Percentiles rank a stretch among this genome's conserved stretches.
These are phyloP conservation scores for Lepus americanus DNA, from an alignment of 2,113 vertebrate genomes.

Conservation along the genomic window DNA sequence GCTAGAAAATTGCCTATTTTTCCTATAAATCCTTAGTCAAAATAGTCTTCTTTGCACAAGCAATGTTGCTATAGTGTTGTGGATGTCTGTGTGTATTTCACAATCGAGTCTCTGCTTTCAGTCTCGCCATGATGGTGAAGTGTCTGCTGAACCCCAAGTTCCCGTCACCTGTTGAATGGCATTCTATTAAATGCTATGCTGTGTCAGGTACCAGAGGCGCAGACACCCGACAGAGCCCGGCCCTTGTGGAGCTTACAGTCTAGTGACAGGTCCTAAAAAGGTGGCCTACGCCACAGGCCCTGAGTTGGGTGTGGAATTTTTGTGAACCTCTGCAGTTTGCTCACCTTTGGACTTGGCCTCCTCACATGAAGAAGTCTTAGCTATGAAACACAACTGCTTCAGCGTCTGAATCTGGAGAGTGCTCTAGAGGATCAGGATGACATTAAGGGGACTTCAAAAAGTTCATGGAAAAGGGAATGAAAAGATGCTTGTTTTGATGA, in stretches of 20 bases:
- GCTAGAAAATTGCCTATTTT: not conserved
- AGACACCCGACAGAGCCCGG: not conserved
- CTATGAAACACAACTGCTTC: constrained; percentile 42
- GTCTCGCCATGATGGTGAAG: not conserved
- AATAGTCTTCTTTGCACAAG: not conserved
- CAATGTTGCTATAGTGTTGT: not conserved
- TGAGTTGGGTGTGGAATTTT: not conserved
- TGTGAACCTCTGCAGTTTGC: not conserved
- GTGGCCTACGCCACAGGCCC: not conserved
- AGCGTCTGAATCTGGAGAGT: not conserved
- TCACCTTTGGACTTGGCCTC: not conserved
- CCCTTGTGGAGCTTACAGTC: not conserved
- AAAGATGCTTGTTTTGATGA: too few relatives aligned
- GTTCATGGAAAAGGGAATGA: too few relatives aligned
- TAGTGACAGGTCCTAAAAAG: not conserved
- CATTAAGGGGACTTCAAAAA: too few relatives aligned
- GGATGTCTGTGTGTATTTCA: not conserved
- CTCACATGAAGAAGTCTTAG: not conserved
- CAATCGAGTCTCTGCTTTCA: not conserved
- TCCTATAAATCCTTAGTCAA: constrained; percentile 3
- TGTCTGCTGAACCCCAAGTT: not conserved
- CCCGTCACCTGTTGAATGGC: not conserved
- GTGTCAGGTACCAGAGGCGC: not conserved
- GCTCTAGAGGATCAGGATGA: not conserved
- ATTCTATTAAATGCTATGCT: not conserved